Base-by-base conservation (phyloP, 1,140 invertebrate species). In the Drosophila busckii region DNA sequence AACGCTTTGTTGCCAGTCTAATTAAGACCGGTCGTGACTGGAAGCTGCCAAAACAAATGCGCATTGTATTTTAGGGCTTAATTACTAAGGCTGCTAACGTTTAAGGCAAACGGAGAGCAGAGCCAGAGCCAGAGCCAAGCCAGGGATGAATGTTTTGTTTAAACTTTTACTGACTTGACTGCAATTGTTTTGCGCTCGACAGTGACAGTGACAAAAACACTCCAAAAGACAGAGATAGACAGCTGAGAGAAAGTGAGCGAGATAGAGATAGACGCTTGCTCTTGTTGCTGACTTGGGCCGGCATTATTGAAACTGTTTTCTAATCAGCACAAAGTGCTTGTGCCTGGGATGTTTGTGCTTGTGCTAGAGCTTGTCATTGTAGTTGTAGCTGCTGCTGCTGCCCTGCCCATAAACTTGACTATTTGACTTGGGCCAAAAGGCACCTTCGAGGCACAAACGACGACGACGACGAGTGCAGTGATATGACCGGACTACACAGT, bases 221-320 rank as follows among this genome's bases (percentile, higher is more conserved):
- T n/a, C n/a, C n/a, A n/a, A 20, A 16, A 16, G 9, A 20, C 8
- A 6, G 9, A 23, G 10, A 45, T 16, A 23, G 12, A 7, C 15
- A 41, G 26, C 10, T 13, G 10, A 19, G 8, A 19, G 5, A 1
- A n/a, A n/a, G n/a, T n/a, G n/a, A n/a, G n/a, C n/a, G 19, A 1
- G 6, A 23, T 6, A 29, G n/a, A 37, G 20, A 9, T 17, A 20
- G 9, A 52, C 48, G 70, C 37, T 46, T 31, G 45, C 41, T 54
- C 55, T 28, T 15, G 26, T 52, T 59, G 32, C 38, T 50, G 8
- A 23, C 22, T 40, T 20, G 19, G 29, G 17, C 15, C 13, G n/a
- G 26, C 65, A 78, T 80, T 78, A 73, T 78, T 78, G 75, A 73
- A 73, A 80, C 53, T 40, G 42, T 82, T 80, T 80, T 80, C 73